Evolutionary conservation across 2,113 vertebrate species (phyloP).

Genomic region (Galemys pyrenaicus): DNA sequence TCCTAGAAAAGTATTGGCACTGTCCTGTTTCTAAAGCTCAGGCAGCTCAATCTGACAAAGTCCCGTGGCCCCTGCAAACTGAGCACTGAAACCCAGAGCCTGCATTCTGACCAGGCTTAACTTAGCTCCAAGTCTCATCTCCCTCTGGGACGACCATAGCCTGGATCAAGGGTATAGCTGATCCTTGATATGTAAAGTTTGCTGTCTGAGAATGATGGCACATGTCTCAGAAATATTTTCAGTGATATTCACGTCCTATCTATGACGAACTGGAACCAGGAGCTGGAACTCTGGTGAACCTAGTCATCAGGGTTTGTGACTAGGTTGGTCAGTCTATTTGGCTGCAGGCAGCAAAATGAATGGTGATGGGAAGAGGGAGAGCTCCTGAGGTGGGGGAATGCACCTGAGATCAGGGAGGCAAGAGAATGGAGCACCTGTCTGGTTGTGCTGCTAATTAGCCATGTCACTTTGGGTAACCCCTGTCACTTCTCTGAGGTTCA

Average conservation of each 20-base stretch:
- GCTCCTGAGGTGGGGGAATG: accelerated
- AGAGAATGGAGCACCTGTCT: not conserved
- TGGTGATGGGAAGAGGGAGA: not conserved
- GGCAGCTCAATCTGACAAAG: not conserved
- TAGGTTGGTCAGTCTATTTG: not conserved
- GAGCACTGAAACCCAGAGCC: not conserved
- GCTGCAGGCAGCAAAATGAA: not conserved
- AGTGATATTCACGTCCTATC: not conserved
- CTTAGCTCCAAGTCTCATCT: not conserved
- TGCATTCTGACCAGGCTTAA: not conserved
- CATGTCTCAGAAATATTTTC: not conserved
- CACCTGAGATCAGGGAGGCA: not conserved
- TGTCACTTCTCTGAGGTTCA: not conserved
- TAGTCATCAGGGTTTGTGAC: not conserved
- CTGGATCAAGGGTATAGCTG: not conserved
- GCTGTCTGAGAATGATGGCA: not conserved
- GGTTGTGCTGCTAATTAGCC: not conserved
- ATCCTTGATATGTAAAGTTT: not conserved
- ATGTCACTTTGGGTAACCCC: not conserved
- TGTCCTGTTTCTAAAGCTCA: constrained; percentile 66
- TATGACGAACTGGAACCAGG: not conserved
- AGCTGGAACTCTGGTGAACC: no score
- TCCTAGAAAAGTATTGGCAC: constrained; percentile 76
- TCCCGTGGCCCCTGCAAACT: not conserved
- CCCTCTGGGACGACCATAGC: not conserved